phyloP scores from a whole-genome alignment of 2,797 vertebrate genomes.

The Acipenser oxyrinchus region DNA sequence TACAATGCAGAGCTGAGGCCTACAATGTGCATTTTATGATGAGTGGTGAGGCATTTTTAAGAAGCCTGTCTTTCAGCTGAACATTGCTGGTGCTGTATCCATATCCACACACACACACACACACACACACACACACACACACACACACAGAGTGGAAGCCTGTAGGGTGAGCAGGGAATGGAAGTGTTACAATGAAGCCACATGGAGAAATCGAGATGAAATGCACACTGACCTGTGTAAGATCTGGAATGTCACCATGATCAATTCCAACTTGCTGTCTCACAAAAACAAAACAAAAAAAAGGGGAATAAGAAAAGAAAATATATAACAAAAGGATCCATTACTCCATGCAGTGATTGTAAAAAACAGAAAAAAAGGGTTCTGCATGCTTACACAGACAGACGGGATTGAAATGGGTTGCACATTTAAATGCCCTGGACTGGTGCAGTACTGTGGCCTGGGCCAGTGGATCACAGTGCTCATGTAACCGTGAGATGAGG shows the following conservation, averaged over 20 bases:
- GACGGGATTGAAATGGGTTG: conserved; percentile 36
- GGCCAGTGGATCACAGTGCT: conserved; percentile 45
- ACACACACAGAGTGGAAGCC: background rate
- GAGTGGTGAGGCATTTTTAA: conserved; percentile 7
- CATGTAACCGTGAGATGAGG: conserved; percentile 33
- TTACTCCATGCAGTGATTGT: conserved; percentile 62
- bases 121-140: background rate
- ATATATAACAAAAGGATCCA: conserved; percentile 58
- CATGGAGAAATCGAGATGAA: conserved; percentile 54
- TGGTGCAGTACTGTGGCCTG: conserved; percentile 13
- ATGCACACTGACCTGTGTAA: conserved; percentile 90
- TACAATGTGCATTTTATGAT: background rate
- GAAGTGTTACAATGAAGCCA: conserved; percentile 55
- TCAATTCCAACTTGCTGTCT: conserved; percentile 96
- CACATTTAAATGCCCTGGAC: conserved; percentile 34
- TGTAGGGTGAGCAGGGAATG: conserved; percentile 42
- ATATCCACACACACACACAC: background rate
- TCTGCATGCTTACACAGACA: conserved; percentile 31
- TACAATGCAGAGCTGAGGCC: conserved; percentile 48
- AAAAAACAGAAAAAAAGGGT: conserved; percentile 50
- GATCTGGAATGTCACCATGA: conserved; percentile 90
- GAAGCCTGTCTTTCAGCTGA: background rate
- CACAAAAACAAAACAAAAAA: conserved; percentile 55
- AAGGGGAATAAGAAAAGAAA: conserved; percentile 54
- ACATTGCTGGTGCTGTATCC: background rate